Conservation (phyloP, 2,113 vertebrate genomes). For the Pterophyllum scalare region DNA sequence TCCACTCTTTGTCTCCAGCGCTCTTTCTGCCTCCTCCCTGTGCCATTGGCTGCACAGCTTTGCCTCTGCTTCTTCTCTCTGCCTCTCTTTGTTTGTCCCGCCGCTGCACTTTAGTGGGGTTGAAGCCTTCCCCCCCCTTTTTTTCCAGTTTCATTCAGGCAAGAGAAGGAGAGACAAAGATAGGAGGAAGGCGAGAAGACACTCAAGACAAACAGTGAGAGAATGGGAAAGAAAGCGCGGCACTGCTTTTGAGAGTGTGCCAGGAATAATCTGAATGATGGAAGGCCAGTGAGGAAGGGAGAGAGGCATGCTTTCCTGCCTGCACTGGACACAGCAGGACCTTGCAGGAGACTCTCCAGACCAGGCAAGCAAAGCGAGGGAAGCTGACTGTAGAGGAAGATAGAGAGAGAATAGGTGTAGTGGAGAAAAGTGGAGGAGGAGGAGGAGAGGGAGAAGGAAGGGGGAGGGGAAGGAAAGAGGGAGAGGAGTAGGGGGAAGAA, state of each 20-base stretch:
- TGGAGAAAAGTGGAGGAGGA: conserved; percentile 14
- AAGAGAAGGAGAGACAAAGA: conserved; percentile 41
- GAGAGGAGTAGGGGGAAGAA: conserved; percentile 37
- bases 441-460: conserved; percentile 17
- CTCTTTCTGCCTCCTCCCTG: conserved; percentile 59
- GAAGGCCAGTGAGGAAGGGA: conserved; percentile 26
- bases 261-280: not conserved
- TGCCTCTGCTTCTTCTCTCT: conserved; percentile 37
- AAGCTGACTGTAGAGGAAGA: conserved; percentile 19
- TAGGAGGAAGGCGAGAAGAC: conserved; percentile 19
- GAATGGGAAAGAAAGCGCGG: conserved; percentile 1
- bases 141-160: conserved; percentile 31
- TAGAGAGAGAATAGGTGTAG: conserved; percentile 50
- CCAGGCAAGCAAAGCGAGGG: conserved; percentile 23
- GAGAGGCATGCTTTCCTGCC: conserved; percentile 44
- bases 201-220: conserved; percentile 27
- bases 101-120: conserved; percentile 49
- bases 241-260: conserved; percentile 4
- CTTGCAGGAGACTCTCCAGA: conserved; percentile 44
- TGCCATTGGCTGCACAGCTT: conserved; percentile 64
- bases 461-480: conserved; percentile 33
- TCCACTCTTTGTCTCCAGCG: conserved; percentile 70
- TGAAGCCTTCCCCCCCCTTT: conserved; percentile 8
- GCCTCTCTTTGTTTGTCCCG: conserved; percentile 55
- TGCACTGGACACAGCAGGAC: conserved; percentile 43